Evolutionary conservation across 2,113 vertebrate genomes (phyloP).

Genomic region (Dipodomys spectabilis): DNA sequence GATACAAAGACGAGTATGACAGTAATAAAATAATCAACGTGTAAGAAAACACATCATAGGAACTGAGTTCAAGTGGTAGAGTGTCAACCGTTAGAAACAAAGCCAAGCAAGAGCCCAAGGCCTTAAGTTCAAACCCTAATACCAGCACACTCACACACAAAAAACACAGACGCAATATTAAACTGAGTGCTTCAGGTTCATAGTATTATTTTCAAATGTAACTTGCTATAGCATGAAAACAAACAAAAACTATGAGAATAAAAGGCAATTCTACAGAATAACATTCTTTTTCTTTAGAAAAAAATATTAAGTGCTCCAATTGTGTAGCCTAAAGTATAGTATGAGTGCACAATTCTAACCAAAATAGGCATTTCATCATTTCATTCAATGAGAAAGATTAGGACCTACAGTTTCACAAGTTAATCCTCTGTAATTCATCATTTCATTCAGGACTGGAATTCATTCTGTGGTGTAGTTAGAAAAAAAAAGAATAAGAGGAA

Average conservation of each 20-base stretch:
- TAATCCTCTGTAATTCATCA: slow-evolving; percentile 19
- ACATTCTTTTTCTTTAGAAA: slow-evolving; percentile 23
- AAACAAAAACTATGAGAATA: background rate
- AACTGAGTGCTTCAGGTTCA: slow-evolving; percentile 24
- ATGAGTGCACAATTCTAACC: background rate
- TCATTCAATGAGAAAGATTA: slow-evolving; percentile 32
- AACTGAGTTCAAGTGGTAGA: no score
- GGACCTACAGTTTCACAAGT: slow-evolving; percentile 26
- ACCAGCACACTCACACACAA: no score
- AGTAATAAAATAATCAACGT: slow-evolving; percentile 47
- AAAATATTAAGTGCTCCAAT: background rate
- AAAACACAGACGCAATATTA: background rate
- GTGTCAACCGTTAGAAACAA: no score
- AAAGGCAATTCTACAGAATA: background rate
- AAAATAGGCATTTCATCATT: slow-evolving; percentile 22
- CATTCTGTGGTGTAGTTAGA: background rate
- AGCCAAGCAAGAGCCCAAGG: no score
- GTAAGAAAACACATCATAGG: slow-evolving; percentile 25
- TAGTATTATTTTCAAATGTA: slow-evolving; percentile 8
- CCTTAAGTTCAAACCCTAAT: no score
- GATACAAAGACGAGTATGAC: slow-evolving; percentile 29
- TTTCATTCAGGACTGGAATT: slow-evolving; percentile 22
- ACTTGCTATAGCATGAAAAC: background rate
- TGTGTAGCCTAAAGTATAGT: background rate
- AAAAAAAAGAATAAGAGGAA: background rate